Percentiles rank a stretch among this genome's conserved stretches.
Evolutionary conservation across 1,140 invertebrate genomes (phyloP).

Genomic region (Cyclina sinensis): DNA sequence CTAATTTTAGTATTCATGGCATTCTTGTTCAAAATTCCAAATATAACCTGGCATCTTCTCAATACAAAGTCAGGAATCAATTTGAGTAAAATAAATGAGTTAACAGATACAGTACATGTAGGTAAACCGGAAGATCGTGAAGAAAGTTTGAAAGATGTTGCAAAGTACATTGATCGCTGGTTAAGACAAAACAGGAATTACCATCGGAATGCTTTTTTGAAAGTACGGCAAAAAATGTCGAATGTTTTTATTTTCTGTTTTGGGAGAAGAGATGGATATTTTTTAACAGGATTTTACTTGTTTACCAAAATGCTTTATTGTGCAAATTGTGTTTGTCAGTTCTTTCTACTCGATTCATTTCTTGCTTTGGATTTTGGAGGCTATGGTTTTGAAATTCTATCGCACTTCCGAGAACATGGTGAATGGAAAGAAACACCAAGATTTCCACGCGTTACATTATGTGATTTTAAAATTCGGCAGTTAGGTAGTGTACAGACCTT

Average conservation of each 20-base stretch:
- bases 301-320: slow-evolving; percentile 87
- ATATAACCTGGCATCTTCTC: slow-evolving; percentile 86
- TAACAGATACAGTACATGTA: slow-evolving; percentile 69
- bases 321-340: slow-evolving; percentile 86
- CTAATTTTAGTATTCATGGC: slow-evolving; percentile 87
- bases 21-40: slow-evolving; percentile 86
- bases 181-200: slow-evolving; percentile 79
- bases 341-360: slow-evolving; percentile 87
- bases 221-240: slow-evolving; percentile 74
- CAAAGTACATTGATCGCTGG: slow-evolving; percentile 78
- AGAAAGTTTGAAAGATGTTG: slow-evolving; percentile 76
- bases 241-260: slow-evolving; percentile 80
- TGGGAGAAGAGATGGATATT: slow-evolving; percentile 87
- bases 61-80: slow-evolving; percentile 77
- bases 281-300: slow-evolving; percentile 86
- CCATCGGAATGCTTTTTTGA: slow-evolving; percentile 72
- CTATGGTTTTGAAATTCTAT: slow-evolving; percentile 86
- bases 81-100: slow-evolving; percentile 73
- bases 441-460: slow-evolving; percentile 88
- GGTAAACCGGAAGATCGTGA: slow-evolving; percentile 73
- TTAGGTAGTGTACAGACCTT: slow-evolving; percentile 84
- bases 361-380: slow-evolving; percentile 86
- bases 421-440: slow-evolving; percentile 82
- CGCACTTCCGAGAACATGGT: slow-evolving; percentile 81
- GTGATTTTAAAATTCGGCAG: slow-evolving; percentile 88